Base-by-base conservation (phyloP, 2,888 invertebrate species). In the Pocota personata region DNA sequence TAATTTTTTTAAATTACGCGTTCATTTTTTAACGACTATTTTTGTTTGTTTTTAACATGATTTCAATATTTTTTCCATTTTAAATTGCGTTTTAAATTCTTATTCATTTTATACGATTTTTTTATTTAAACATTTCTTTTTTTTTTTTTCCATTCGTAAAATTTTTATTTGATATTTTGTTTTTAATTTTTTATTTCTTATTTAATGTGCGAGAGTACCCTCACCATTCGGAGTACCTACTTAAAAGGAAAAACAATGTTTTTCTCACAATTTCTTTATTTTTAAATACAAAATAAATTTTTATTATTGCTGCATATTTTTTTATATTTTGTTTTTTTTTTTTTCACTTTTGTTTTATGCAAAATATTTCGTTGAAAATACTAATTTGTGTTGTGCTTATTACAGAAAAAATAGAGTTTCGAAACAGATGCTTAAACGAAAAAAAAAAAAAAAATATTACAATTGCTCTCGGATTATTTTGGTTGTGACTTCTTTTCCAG, bases 11-110 rank as follows among this genome's bases (percentile, higher is more conserved):
- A 71, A 73, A 73, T 62, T 67, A 67, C 67, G 67, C 76, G 37
- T 84, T 87, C 32, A 35, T 72, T 79, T 57, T 86, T 76, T 73
- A 69, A 76, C 55, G 79, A 80, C 83, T 88, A 87, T 87, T 88
- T 80, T 88, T 79, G 80, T 87, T 88, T 88, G 64, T 88, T 87
- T 82, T 87, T 88, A 86, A 87, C 86, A 89, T 89, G 88, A 88
- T 58, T 88, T 86, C 52, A 82, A 86, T 79, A 75, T 78, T 83
- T 87, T 50, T 14, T 64, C 52, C 69, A 60, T 3, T 69, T 55
- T 66, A 71, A 73, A 62, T 87, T 67, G 46, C 77, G 43, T 78
- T 69, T 80, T 60, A 52, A 55, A 52, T 64, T 35, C 4, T n/a
- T n/a, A n/a, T n/a, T n/a, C n/a, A n/a, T 64, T 46, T 77, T 77